Evolutionary conservation across 2,888 invertebrate species (phyloP).

Genomic region (Eristalis arbustorum): DNA sequence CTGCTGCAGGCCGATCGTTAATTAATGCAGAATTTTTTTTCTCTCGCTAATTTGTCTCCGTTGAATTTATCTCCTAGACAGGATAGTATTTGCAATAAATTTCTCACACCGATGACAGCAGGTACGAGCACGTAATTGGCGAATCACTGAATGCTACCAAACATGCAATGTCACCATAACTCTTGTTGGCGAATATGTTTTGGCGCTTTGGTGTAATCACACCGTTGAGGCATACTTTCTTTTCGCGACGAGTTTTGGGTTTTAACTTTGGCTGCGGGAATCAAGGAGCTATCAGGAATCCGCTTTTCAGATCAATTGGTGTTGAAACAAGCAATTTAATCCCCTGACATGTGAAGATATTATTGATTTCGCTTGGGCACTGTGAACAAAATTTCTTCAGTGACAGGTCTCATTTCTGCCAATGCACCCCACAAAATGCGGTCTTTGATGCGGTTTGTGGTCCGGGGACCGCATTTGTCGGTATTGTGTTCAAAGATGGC

Average conservation of each 20-base stretch:
- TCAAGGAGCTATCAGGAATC: too few relatives aligned
- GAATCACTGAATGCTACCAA: background rate
- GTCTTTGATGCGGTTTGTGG: too few relatives aligned
- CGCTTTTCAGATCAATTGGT: too few relatives aligned
- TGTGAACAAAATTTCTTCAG: too few relatives aligned
- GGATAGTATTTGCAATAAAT: background rate
- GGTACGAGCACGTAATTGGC: background rate
- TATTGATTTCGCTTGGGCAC: too few relatives aligned
- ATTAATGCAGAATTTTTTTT: conserved; percentile 22
- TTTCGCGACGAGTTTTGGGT: background rate
- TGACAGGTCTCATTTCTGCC: too few relatives aligned
- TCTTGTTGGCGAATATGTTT: background rate
- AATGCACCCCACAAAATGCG: too few relatives aligned
- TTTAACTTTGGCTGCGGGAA: background rate
- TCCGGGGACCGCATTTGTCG: too few relatives aligned
- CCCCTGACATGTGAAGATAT: too few relatives aligned
- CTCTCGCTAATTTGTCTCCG: conserved; percentile 17
- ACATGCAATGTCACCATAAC: background rate
- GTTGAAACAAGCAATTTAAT: too few relatives aligned
- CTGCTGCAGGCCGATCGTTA: conserved; percentile 13
- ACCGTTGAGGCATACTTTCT: background rate
- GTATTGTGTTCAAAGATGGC: too few relatives aligned
- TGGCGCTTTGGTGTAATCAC: background rate
- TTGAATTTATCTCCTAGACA: background rate
- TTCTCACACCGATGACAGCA: background rate